A percentile compares a stretch with the other conserved stretches of the same genome.
phyloP scores from a whole-genome alignment of 2,888 invertebrate genomes.

The Neocrepidodera transversa region DNA sequence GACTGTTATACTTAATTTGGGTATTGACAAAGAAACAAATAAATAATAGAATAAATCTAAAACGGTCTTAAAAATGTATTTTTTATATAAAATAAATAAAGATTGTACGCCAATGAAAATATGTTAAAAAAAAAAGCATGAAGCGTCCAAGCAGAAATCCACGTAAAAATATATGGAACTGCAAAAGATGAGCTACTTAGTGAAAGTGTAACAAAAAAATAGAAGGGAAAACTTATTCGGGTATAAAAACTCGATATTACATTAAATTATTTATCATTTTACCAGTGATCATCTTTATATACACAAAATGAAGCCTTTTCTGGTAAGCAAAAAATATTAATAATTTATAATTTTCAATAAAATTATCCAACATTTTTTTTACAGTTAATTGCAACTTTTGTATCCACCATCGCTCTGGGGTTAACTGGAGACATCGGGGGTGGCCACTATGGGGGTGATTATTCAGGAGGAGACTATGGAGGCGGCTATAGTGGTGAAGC shows the following conservation, averaged over 20 bases:
- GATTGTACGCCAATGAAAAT: slow-evolving; percentile 6
- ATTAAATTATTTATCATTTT: slow-evolving; percentile 6
- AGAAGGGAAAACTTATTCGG: slow-evolving; percentile 13
- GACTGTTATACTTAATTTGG: too few species aligned
- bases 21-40: too few species aligned
- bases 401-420: not conserved
- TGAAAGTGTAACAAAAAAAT: slow-evolving; percentile 28
- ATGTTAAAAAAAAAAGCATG: not conserved
- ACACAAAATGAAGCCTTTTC: slow-evolving; percentile 10
- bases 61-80: too few species aligned
- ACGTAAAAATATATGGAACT: slow-evolving; percentile 27
- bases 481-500: slow-evolving; percentile 21
- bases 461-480: slow-evolving; percentile 7
- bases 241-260: slow-evolving; percentile 3
- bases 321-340: slow-evolving; percentile 1
- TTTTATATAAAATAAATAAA: too few species aligned
- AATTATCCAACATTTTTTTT: not conserved
- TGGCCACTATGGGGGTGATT: slow-evolving; percentile 1
- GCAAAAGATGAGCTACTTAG: slow-evolving; percentile 25
- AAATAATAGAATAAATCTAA: too few species aligned
- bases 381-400: slow-evolving; percentile 4
- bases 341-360: too few species aligned
- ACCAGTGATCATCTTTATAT: not conserved
- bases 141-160: slow-evolving; percentile 31
- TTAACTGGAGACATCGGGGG: slow-evolving; percentile 1